These are phyloP conservation scores for Meloidogyne hapla DNA, from an alignment of 1,140 invertebrate genomes.

Conservation along the genomic window DNA sequence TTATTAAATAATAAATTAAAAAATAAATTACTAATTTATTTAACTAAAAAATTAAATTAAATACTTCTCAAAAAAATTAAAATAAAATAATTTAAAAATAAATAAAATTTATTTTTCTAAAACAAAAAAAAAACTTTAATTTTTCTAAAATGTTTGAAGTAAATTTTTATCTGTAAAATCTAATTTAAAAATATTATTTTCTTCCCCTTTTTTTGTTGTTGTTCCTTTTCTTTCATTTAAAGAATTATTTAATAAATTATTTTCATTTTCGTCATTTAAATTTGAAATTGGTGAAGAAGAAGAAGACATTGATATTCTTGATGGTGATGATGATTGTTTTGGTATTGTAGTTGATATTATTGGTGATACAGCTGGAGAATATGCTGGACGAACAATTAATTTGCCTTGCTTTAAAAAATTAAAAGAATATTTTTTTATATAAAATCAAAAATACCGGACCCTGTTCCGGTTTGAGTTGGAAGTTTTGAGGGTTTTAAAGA, in stretches of 20 bases:
- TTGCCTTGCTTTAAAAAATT: conserved; percentile 62
- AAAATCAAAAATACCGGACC: neutral
- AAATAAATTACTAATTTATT: too few relatives aligned
- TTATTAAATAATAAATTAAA: too few relatives aligned
- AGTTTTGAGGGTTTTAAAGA: too few relatives aligned
- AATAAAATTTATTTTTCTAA: neutral
- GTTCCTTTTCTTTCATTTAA: neutral
- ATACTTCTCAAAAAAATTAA: too few relatives aligned
- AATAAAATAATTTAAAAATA: too few relatives aligned
- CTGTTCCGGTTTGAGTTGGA: too few relatives aligned
- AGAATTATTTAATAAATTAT: neutral
- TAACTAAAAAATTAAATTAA: too few relatives aligned
- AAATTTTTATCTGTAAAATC: conserved; percentile 6
- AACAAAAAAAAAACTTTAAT: neutral
- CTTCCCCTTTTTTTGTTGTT: neutral
- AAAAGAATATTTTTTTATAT: conserved; percentile 6
- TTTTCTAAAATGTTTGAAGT: neutral
- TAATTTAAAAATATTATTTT: conserved; percentile 8
- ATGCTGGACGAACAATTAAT: conserved; percentile 61
- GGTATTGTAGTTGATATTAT: neutral
- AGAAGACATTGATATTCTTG: neutral
- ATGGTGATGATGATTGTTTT: neutral
- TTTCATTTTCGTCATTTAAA: neutral
- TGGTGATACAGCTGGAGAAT: conserved; percentile 25
- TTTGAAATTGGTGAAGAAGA: neutral